Evolutionary conservation across 2,888 invertebrate species (phyloP).

Genomic region (Cremastobaeus sp.): DNA sequence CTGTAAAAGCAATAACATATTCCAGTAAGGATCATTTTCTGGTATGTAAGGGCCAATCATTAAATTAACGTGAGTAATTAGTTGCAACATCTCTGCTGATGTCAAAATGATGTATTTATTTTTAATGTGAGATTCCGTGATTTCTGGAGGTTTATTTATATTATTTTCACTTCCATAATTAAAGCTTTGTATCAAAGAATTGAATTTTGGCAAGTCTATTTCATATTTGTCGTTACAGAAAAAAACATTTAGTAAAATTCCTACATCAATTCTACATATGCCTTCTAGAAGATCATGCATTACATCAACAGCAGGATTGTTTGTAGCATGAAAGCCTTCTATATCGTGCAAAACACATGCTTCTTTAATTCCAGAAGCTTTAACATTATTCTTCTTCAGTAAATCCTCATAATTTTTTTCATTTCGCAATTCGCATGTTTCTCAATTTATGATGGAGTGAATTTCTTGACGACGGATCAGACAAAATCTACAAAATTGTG

Average conservation of each 20-base stretch:
- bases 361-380: conserved; percentile 13
- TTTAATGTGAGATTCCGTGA: conserved; percentile 9
- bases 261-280: conserved; percentile 11
- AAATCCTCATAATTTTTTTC: not conserved
- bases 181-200: not conserved
- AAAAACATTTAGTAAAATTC: conserved; percentile 1
- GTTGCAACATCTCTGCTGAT: conserved; percentile 47
- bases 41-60: conserved; percentile 43
- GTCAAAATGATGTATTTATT: conserved; percentile 8
- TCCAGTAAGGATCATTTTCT: conserved; percentile 21
- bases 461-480: too few species aligned
- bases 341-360: conserved; percentile 17
- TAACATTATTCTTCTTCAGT: not conserved
- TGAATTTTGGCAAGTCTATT: not conserved
- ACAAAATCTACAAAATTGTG: conserved; percentile 60
- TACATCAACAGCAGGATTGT: conserved; percentile 7
- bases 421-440: not conserved
- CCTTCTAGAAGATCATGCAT: conserved; percentile 34
- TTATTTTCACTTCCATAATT: not conserved
- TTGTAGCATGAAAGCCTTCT: conserved; percentile 5
- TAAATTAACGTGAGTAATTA: conserved; percentile 30
- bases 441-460: too few species aligned
- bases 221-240: conserved; percentile 9
- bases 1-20: conserved; percentile 6
- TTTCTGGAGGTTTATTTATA: conserved; percentile 46